Percentiles rank a stretch among this genome's conserved stretches.
Conservation (phyloP, 2,888 invertebrate species). For the Cyaniris semiargus region DNA sequence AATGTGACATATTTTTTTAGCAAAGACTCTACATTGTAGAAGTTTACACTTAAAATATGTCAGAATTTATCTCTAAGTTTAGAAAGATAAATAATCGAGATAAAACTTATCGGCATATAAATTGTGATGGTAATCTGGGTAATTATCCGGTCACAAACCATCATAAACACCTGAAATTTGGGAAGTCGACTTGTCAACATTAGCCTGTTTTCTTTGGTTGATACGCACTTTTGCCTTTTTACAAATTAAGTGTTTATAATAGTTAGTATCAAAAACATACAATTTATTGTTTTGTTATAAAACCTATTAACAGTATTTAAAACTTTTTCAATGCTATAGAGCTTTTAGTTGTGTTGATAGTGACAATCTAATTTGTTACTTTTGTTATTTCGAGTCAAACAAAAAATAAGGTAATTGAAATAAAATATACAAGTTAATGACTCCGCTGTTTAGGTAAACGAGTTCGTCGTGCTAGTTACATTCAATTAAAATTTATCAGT, state of each 20-base stretch:
- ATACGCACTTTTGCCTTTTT: not conserved
- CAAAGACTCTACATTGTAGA: not conserved
- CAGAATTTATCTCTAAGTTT: not conserved
- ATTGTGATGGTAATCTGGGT: conserved; percentile 1
- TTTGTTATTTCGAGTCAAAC: too few relatives aligned
- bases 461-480: conserved; percentile 14
- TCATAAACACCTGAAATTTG: not conserved
- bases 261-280: too few relatives aligned
- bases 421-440: not conserved
- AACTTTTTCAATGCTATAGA: too few relatives aligned
- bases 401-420: not conserved
- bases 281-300: too few relatives aligned
- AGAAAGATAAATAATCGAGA: not conserved
- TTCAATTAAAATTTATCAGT: conserved; percentile 3
- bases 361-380: too few relatives aligned
- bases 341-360: too few relatives aligned
- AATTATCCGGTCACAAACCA: conserved; percentile 9
- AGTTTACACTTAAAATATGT: not conserved
- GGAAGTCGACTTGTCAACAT: not conserved
- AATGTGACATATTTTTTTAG: not conserved
- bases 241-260: not conserved
- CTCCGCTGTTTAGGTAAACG: conserved; percentile 2
- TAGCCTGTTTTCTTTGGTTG: not conserved
- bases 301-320: too few relatives aligned
- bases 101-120: conserved; percentile 6